Base-by-base conservation (phyloP, 2,888 invertebrate species). In the Urechis unicinctus region DNA sequence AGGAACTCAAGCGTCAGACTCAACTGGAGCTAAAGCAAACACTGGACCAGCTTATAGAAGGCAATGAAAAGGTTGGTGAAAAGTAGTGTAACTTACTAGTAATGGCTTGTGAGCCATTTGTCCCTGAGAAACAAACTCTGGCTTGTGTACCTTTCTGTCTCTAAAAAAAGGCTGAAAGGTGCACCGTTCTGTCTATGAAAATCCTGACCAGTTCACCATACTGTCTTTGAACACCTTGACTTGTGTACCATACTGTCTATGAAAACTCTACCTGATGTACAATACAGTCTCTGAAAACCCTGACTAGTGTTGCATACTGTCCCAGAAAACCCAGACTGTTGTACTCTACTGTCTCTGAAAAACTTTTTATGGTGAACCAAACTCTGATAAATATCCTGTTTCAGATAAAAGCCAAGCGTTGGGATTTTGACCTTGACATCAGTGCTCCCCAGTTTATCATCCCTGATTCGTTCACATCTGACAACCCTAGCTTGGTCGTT, bases 371-470 rank as follows among this genome's bases (percentile, higher is more conserved):
- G n/a, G n/a, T n/a, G n/a, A n/a, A n/a, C n/a, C n/a, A n/a, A n/a
- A n/a, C n/a, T n/a, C n/a, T n/a, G n/a, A n/a, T n/a, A n/a, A n/a
- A n/a, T n/a, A n/a, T n/a, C n/a, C n/a, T n/a, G n/a, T n/a, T n/a
- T n/a, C 55, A 61, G 57, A 52, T 55, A 1, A 46, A 52, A 9
- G 53, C 69, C 21, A 72, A 70, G 53, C 68, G 73, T 21, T 94
- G 93, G 93, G 88, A 90, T 62, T 81, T 95, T 60, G 87, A 91
- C 72, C 82, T 95, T 65, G 91, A 95, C 77, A 89, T 96, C 62
- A 89, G 89, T 3, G 94, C 95, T 1, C 95, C 95, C 0, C 91
- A 93, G 76, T 45, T 96, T 62, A 84, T 94, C 66, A 83, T 94
- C 61, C 89, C 91, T 43, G 91, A 93, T 63, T 73, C 72, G 55